These are phyloP conservation scores for Eupithecia insigniata DNA, from an alignment of 2,888 invertebrate species.

Conservation along the genomic window DNA sequence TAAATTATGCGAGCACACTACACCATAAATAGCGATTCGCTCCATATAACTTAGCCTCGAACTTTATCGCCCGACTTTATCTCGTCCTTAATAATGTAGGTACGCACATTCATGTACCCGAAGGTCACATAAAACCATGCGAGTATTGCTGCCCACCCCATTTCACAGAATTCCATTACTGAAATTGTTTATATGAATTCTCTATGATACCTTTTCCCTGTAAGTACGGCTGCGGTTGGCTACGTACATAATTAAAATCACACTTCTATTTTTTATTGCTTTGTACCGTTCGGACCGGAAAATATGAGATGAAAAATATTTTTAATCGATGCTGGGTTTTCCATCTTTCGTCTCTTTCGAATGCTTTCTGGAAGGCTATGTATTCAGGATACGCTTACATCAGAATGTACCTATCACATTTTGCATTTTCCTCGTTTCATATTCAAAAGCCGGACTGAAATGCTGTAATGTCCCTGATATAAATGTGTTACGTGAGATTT, in stretches of 20 bases:
- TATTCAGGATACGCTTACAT: slow-evolving; percentile 9
- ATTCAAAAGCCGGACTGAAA: not conserved
- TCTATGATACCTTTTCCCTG: slow-evolving; percentile 29
- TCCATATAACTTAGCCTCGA: slow-evolving; percentile 21
- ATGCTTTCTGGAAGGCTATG: not conserved
- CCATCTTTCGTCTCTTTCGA: not conserved
- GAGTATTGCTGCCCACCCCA: slow-evolving; percentile 29
- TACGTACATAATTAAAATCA: slow-evolving; percentile 14
- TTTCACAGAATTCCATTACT: slow-evolving; percentile 37
- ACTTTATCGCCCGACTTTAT: slow-evolving; percentile 12
- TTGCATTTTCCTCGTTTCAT: not conserved
- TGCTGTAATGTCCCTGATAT: slow-evolving; percentile 6
- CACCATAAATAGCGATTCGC: slow-evolving; percentile 10
- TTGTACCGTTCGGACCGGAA: slow-evolving; percentile 8
- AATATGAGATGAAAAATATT: not conserved
- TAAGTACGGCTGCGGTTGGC: slow-evolving; percentile 8
- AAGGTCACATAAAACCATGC: slow-evolving; percentile 30
- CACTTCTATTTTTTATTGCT: slow-evolving; percentile 8
- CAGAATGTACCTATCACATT: not conserved
- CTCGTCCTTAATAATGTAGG: slow-evolving; percentile 17
- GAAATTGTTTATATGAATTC: slow-evolving; percentile 41
- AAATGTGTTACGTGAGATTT: slow-evolving; percentile 16
- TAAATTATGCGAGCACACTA: slow-evolving; percentile 15
- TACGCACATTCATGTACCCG: slow-evolving; percentile 10
- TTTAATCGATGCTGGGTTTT: not conserved